Evolutionary conservation across 2,888 invertebrate species (phyloP), one percentile per base, ranked within the genome.

Genomic region (Eristalis intricaria): DNA sequence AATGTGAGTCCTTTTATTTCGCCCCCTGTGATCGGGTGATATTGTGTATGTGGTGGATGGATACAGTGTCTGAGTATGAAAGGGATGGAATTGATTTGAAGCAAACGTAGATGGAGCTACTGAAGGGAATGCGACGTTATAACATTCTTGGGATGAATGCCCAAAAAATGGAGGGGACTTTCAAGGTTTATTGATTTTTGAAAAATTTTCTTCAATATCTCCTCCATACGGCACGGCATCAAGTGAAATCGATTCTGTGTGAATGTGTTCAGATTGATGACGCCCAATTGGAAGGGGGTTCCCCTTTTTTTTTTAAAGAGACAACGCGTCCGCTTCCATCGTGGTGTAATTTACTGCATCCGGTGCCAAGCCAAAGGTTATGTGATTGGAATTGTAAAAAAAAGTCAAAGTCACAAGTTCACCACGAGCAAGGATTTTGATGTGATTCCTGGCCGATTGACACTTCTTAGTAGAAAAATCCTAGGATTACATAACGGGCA

Each of bases 1-100:
- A 87, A 80, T 87, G 61, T 43, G 68, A 87, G 75, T 84, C 87
- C 84, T 84, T 87, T 87, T 82, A 82, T 86, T 82, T 82, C 64
- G 50, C 56, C 75, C 56, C 75, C 76, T 65, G 32, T 32, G 79
- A 87, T 87, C 87, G 75, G 83, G 87, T 79, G 75, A 75, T 87
- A 87, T 38, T 26, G 63, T 32, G 50, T 29, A 29, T 29, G 29
- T 29, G 29, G 35, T 22, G 64, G 32, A 32, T 61, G 40, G 22
- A 61, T 50, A 66, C 50, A 50, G 19, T 50, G 19, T 50, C 50
- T 77, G 11, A 69, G 79, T 26, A 58, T 50, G 83, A 86, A 75
- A 82, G 61, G 87, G 87, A 80, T 68, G 66, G 66, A 64, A 79
- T 70, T 75, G 66, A 78, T 82, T 86, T 79, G 38, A 79, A 66